phyloP scores from a whole-genome alignment of 2,113 vertebrate genomes.

The Scomber scombrus region DNA sequence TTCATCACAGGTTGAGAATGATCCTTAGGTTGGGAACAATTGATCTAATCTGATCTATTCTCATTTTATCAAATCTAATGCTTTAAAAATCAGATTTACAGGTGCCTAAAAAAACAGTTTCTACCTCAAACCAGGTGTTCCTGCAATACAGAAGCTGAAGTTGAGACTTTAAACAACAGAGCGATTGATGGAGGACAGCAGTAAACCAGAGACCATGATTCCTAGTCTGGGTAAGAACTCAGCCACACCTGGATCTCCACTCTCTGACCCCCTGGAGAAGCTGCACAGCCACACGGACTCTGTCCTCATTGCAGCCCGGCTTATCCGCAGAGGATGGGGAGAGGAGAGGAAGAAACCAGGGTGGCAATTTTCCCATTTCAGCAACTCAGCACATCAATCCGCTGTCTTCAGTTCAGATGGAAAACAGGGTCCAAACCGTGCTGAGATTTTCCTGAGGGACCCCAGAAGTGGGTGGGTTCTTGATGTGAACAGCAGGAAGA shows the following conservation, averaged over 20 bases:
- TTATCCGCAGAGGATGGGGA: conserved; percentile 53
- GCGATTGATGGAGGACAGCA: conserved; percentile 30
- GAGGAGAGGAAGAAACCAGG: neutral
- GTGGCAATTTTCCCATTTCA: fast-evolving
- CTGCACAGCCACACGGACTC: conserved; percentile 31
- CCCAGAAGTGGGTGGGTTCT: neutral
- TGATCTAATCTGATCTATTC: neutral
- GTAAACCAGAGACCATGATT: neutral
- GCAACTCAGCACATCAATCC: neutral
- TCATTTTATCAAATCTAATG: neutral
- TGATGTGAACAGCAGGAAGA: neutral
- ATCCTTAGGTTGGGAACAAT: no score
- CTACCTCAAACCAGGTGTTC: neutral
- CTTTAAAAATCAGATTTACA: neutral
- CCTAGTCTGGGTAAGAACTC: neutral
- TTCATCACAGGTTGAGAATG: no score
- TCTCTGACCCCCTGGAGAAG: neutral
- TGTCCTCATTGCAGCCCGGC: conserved; percentile 67
- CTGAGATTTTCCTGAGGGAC: neutral
- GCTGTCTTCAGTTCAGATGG: neutral
- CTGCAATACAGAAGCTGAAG: neutral
- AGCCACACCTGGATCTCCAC: fast-evolving
- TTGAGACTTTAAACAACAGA: neutral
- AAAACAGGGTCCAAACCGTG: neutral
- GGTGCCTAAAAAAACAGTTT: neutral